Evolutionary conservation across 2,888 invertebrate genomes (phyloP), one percentile per base, ranked within the genome.

Genomic region (Anagyrus pseudococci): DNA sequence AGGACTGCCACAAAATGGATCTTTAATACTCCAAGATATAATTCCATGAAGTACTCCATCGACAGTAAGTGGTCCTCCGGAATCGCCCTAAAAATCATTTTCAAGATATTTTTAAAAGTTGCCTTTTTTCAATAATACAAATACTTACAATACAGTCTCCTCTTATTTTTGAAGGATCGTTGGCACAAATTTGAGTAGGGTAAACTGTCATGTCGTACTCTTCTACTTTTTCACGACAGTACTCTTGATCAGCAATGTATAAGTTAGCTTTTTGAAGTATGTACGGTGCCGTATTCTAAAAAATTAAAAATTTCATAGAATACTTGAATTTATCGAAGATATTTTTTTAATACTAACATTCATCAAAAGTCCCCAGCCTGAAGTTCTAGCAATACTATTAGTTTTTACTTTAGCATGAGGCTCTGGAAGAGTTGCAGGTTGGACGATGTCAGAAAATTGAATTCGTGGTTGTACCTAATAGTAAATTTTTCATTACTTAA

Each of bases 21-120:
- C 57, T 25, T 61, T 60, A 3, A 57, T 19, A 8, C 62, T 62
- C 63, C 65, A 67, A 13, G 65, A 67, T 1, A 61, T 58, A 3
- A 65, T 41, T 6, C 62, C 67, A 8, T 47, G 47, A 1, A 65
- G 52, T 22, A 43, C 25, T 46, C 52, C 55, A 20, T 56, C 25
- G 2, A 62, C 55, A 13, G 47, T 56, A 7, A 67, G 40, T 10
- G 63, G 60, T 23, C 62, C 63, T 20, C 65, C 67, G 15, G 62
- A 60, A 20, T 67, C 65, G 10, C 65, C 60, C 67, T 67, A 26
- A 48, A 62, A 52, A 19, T 52, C 40, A 47, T 47, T 25, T 22
- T 47, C 3, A 23, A 47, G 3, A 22, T 4, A n/a, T 47, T 4
- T 23, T 0, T 22, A 25, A n/a, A 15, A 23, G 15, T 10, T 33